phyloP scores from a whole-genome alignment of 2,888 invertebrate species.

The Tenthredo notha region DNA sequence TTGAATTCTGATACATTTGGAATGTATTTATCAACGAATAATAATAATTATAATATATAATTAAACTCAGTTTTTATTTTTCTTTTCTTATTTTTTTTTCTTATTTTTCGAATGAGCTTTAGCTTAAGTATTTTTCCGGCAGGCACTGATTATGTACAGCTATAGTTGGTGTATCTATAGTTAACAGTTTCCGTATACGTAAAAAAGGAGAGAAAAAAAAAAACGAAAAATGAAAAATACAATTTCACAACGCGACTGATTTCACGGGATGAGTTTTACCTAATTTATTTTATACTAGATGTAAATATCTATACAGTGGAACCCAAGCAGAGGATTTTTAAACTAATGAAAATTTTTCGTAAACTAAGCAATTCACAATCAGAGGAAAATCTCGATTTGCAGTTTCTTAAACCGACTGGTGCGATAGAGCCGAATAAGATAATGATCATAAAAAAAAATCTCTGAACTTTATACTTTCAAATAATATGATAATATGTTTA shows the following conservation, averaged over 20 bases:
- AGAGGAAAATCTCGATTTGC: not conserved
- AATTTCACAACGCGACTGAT: constrained; percentile 36
- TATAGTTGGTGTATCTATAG: constrained; percentile 14
- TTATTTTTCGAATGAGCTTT: not conserved
- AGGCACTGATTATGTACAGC: constrained; percentile 48
- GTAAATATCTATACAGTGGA: constrained; percentile 7
- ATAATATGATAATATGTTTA: not conserved
- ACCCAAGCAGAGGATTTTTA: not conserved
- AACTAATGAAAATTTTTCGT: not conserved
- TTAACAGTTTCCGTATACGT: constrained; percentile 20
- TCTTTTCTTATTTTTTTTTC: constrained; percentile 1
- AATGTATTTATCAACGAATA: constrained; percentile 50
- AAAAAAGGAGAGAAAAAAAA: not conserved
- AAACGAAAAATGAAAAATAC: constrained; percentile 13
- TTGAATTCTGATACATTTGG: constrained; percentile 50
- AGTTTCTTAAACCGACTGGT: not conserved
- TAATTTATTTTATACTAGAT: not conserved
- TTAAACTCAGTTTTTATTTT: constrained; percentile 6
- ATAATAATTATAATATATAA: constrained; percentile 21
- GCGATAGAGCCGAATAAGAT: not conserved
- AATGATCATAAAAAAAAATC: not conserved
- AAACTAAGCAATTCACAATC: not conserved
- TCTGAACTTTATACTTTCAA: not conserved
- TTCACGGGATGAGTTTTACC: not conserved
- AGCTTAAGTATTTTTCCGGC: constrained; percentile 4